Evolutionary conservation across 2,113 vertebrate species (phyloP), one percentile per base, ranked within the genome.

Genomic region (Cygnus atratus): DNA sequence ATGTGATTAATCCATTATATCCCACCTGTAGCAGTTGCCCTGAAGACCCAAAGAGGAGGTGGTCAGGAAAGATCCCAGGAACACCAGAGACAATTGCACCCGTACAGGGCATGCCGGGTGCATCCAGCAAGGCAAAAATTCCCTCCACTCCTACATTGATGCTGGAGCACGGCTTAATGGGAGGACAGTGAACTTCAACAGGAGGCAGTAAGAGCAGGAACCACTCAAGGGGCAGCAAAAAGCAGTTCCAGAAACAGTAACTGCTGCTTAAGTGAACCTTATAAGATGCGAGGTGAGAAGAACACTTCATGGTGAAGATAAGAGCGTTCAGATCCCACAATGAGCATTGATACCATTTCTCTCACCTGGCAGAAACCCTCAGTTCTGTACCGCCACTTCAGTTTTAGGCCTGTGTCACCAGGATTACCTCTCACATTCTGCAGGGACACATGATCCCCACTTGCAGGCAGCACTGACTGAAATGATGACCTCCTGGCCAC

Each of bases 1-100:
- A 7, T 93, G 57, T 76, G 77, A 96, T 95, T 84, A 89, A 94
- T 96, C 76, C 52, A 71, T 93, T 79, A 58, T 76, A 84, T 59
- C 70, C 75, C 37, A 65, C 48, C 85, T 41, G 76, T 43, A 37
- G 17, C 1, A 2, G 84, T 58, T 92, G 55, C 22, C 58, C 80
- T 77, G 80, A 71, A 71, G 92, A 54, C 28, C 29, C 74, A 41
- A 41, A 41, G 41, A 82, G 62, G 50, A 89, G 22, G 11, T 35
- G 41, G 13, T 55, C 77, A 87, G 77, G 70, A 87, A 92, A 43
- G 68, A 29, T 94, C 31, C 22, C 77, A 77, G 50, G 55, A 87
- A 52, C 5, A 61, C 19, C 70, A 76, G 35, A 55, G n/a, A 31
- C 62, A n/a, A 11, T 3, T 88, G 31, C 66, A 88, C 61, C 2